A percentile compares a stretch with the other conserved stretches of the same genome.
These are phyloP conservation scores for Helicoverpa zea DNA, from an alignment of 1,140 invertebrate genomes.

Conservation along the genomic window DNA sequence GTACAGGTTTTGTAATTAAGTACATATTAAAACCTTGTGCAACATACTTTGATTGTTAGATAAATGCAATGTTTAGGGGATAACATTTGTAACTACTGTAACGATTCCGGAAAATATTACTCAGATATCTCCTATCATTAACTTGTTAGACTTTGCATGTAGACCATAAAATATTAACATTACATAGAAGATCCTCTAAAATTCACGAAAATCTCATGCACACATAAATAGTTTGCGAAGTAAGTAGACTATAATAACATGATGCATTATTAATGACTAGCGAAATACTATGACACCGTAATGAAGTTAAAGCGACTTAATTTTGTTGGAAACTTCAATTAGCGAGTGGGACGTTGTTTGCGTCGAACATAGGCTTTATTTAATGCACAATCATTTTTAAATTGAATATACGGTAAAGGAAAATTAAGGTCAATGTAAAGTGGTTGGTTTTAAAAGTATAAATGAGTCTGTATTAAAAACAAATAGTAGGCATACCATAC, in stretches of 20 bases:
- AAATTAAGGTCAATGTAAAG: neutral
- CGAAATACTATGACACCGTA: constrained; percentile 70
- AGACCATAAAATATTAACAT: neutral
- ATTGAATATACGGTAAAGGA: constrained; percentile 5
- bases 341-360: constrained; percentile 67
- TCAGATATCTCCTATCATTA: no score
- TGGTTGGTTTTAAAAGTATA: no score
- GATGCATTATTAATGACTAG: constrained; percentile 64
- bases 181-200: neutral
- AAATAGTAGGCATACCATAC: no score
- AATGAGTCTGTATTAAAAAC: no score
- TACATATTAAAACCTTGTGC: no score
- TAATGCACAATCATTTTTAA: constrained; percentile 49
- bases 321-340: constrained; percentile 76
- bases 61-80: no score
- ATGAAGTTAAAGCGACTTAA: constrained; percentile 75
- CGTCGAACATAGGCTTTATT: constrained; percentile 57
- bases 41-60: no score
- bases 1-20: no score
- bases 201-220: neutral
- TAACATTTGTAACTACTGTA: no score
- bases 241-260: constrained; percentile 55
- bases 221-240: constrained; percentile 30
- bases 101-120: no score
- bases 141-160: no score